Base-by-base conservation (phyloP, 1,140 invertebrate species). In the Orius insidiosus region DNA sequence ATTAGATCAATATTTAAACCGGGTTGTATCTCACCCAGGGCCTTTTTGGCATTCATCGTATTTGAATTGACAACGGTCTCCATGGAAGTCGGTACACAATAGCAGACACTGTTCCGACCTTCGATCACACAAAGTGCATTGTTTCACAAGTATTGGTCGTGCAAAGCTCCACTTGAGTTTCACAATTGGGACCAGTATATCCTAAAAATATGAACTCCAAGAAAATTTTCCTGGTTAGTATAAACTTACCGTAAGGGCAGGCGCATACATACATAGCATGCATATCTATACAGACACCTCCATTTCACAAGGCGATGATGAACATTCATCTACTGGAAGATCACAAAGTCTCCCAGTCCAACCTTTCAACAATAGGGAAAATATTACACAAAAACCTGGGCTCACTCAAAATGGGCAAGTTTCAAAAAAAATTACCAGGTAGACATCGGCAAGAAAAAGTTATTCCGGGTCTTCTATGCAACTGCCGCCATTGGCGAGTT, bases 21-120 rank as follows among this genome's bases (percentile, higher is more conserved):
- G 3, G 3, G 5, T 36, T 36, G 24, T 30, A 41, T 38, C 60
- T 55, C 58, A 76, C 75, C 69, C 72, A 13, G 70, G 72, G 52
- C 83, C 81, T 14, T 83, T n/a, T 47, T 76, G 72, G 57, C 89
- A 95, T 59, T 93, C 86, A 54, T 94, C 79, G 54, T 90, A 87
- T 55, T 83, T 80, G 39, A 72, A 67, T 59, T 95, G 82, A 58
- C 90, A 96, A 35, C 78, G 66, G 19, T 74, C 69, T 2, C 90
- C 90, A 59, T 89, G 86, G 58, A 75, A 94, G 59, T 94, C 88
- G 0, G 83, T 0, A 87, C 78, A 56, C 86, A 92, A 55, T 89
- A 88, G 62, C 87, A 92, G 3, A 79, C 70, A 38, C 72, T 67
- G 15, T 71, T 61, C 3, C 68, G 69, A 47, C 84, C 75, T 60